Base-by-base conservation (phyloP, 2,888 invertebrate species). In the Lycia hirtaria region DNA sequence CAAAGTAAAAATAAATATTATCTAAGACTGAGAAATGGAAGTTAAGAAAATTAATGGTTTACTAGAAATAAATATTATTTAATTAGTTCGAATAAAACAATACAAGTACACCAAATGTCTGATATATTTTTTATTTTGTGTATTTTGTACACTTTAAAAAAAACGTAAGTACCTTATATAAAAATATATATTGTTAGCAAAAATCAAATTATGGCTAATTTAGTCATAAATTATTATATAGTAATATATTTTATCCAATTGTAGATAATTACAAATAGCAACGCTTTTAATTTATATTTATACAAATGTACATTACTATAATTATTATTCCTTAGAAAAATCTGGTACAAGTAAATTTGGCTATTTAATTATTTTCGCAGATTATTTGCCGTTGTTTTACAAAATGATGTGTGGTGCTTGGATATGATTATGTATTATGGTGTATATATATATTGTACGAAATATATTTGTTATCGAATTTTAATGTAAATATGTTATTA, bases 331-430 rank as follows among this genome's bases (percentile, higher is more conserved):
- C 7, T 37, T 19, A 1, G 9, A 40, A 19, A 4, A 0, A 14
- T 22, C 14, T 6, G 17, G 17, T 9, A 19, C n/a, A 38, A 19
- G 15, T 20, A 19, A n/a, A 38, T 6, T 38, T 19, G n/a, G 37
- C 10, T n/a, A 19, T 6, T 35, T 10, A 19, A 19, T 15, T 33
- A 10, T 20, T 10, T 20, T 20, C 4, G 10, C 4, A 37, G 1
- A 22, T 14, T 2, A 6, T 24, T 26, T 26, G 15, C 24, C 24
- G 12, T 26, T 24, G 2, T 0, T 26, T 12, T 26, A 41, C 4
- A 30, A 30, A 43, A 30, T 15, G 9, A 7, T 47, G 44, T 49
- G 66, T 67, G 73, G 73, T 74, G 76, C 77, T 72, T 70, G 60
- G 66, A 7, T 12, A 40, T 40, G 5, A 38, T 40, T 40, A 40